These are phyloP conservation scores for Deilephila porcellus DNA, from an alignment of 2,888 invertebrate genomes.

Conservation along the genomic window DNA sequence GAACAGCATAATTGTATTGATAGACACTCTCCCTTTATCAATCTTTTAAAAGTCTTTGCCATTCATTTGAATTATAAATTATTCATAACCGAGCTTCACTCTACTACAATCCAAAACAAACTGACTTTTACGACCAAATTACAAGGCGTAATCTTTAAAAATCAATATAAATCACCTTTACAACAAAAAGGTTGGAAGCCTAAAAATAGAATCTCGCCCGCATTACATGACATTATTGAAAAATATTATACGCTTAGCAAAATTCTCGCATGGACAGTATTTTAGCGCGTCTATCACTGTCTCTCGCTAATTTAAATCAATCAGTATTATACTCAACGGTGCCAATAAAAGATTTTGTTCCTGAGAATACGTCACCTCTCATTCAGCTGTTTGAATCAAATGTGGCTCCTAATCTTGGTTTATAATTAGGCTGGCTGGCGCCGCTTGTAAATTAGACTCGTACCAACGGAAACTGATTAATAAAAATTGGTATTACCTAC, in stretches of 20 bases:
- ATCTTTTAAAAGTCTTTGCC: too few species aligned
- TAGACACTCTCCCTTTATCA: too few species aligned
- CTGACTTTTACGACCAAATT: too few species aligned
- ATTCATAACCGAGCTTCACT: too few species aligned
- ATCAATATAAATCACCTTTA: background rate
- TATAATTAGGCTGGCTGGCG: too few species aligned
- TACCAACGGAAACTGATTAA: too few species aligned
- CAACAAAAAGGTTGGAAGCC: background rate
- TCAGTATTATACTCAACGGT: slow-evolving; percentile 26
- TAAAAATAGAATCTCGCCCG: background rate
- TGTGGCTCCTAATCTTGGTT: background rate
- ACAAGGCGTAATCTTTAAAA: too few species aligned
- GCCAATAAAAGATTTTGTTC: slow-evolving; percentile 22
- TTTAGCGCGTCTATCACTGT: slow-evolving; percentile 31
- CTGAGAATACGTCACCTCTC: slow-evolving; percentile 19
- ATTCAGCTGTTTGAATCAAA: background rate
- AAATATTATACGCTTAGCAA: slow-evolving; percentile 9
- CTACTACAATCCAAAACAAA: background rate
- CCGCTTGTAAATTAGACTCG: too few species aligned
- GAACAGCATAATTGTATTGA: too few species aligned
- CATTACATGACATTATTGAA: background rate
- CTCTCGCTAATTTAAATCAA: slow-evolving; percentile 31
- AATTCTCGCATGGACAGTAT: background rate
- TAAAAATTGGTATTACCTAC: too few species aligned
- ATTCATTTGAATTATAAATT: too few species aligned